Evolutionary conservation across 2,113 vertebrate genomes (phyloP), one percentile per base, ranked within the genome.

Genomic region (Cichladusa arquata): DNA sequence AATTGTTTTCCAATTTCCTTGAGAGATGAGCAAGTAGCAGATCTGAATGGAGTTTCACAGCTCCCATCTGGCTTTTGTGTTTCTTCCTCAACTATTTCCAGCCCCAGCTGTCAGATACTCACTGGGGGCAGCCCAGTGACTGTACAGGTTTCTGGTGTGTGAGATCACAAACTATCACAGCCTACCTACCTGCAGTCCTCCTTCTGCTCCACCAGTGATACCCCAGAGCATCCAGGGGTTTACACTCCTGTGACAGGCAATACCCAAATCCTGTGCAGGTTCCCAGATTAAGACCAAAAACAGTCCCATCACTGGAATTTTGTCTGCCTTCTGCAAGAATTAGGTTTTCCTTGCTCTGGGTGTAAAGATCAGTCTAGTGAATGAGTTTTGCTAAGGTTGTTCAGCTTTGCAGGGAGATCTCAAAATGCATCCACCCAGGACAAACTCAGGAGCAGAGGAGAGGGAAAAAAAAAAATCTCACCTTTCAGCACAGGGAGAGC

Each of bases 71-170:
- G 29, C 14, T 86, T 65, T 77, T 9, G 11, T 47, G 33, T 48
- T 72, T 77, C 51, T 33, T 53, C 31, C 48, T 19, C 64, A 67
- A 11, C 28, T n/a, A 64, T 29, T 76, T 76, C 31, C 61, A 83
- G 5, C 3, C 14, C 71, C 72, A 40, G 60, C 26, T 88, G 71
- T 40, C 48, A 34, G 38, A 31, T 25, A 14, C 26, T 93, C 28
- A 11, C 15, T 36, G 54, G 22, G 23, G 36, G 4, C 29, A 76
- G 11, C 22, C 13, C 1, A 18, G 50, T 50, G 33, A 13, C 29
- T 0, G 0, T 8, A 33, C 1, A 33, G 19, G 33, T 10, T 72
- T 54, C 44, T 36, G 31, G 38, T 42, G n/a, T 36, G 56, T 56
- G 72, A 50, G 70, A 28, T 57, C 42, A 23, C 11, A 2, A 24